Evolutionary conservation across 2,113 vertebrate species (phyloP), one percentile per base, ranked within the genome.

Genomic region (human): DNA sequence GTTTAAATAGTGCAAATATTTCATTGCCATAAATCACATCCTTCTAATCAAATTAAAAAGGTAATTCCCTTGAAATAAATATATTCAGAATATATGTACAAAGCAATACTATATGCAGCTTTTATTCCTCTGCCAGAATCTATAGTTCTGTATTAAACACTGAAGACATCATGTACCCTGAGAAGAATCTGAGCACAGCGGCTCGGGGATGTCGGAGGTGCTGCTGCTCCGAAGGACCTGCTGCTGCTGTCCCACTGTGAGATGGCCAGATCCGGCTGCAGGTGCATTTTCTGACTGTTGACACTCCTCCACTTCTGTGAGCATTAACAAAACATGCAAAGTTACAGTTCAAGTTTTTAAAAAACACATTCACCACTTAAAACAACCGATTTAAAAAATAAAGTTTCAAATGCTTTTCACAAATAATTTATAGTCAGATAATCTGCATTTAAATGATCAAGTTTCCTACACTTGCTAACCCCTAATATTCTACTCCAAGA

Each of bases 191-290:
- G 99, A 75, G 96, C 90, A 98, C 59, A 98, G 98, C 4, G 99
- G 99, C 86, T 99, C 99, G 30, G 99, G 98, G 98, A 99, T 99
- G 96, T 99, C 99, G 1, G 99, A 99, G 43, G 99, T 99, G 98
- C 99, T 99, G 98, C 99, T 99, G 95, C 99, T 99, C 64, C 99
- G 99, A 6, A 98, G 98, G 91, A 99, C 98, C 22, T 98, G 98
- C 88, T 98, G 98, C 45, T 99, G 99, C 40, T 98, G 99, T 5
- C 99, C 98, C 32, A 48, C 81, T 38, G 84, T 90, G 0, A 78
- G 94, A 61, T 85, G 98, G 10, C 95, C 96, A n/a, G 98, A 80
- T 95, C 99, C 99, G 13, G 98, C 78, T 52, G 98, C 98, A 13
- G 95, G 84, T 13, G 98, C 89, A 82, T 97, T 98, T 98, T 99